Evolutionary conservation across 1,140 invertebrate species (phyloP).

Genomic region (Drosophila orena): DNA sequence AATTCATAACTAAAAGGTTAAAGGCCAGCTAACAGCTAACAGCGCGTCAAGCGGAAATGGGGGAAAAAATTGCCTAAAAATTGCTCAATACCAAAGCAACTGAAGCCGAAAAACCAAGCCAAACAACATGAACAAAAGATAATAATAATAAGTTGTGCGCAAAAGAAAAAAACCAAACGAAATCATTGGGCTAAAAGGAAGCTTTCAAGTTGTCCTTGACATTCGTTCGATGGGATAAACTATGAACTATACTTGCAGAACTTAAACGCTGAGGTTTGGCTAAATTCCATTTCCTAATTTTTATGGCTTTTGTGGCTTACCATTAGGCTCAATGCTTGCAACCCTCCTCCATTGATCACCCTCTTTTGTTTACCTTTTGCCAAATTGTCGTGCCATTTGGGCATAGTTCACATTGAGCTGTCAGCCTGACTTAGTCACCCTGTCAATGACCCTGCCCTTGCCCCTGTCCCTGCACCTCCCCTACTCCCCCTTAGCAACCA

Average conservation of each 20-base stretch:
- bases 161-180: not conserved
- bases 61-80: slow-evolving; percentile 29
- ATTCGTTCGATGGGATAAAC: not conserved
- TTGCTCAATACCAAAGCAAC: slow-evolving; percentile 30
- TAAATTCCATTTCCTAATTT: not conserved
- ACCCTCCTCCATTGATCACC: not conserved
- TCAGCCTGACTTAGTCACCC: slow-evolving; percentile 34
- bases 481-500: not conserved
- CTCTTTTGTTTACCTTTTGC: slow-evolving; percentile 17
- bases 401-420: slow-evolving; percentile 58
- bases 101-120: slow-evolving; percentile 7
- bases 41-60: slow-evolving; percentile 43
- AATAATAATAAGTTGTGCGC: not conserved
- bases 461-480: slow-evolving; percentile 1
- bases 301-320: slow-evolving; percentile 2
- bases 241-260: not conserved
- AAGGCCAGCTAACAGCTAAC: slow-evolving; percentile 27
- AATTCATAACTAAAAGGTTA: slow-evolving; percentile 36
- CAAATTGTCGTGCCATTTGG: slow-evolving; percentile 43
- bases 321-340: not conserved
- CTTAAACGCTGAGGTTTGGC: not conserved
- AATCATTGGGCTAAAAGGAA: slow-evolving; percentile 10
- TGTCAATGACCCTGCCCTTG: slow-evolving; percentile 33
- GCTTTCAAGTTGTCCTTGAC: slow-evolving; percentile 20
- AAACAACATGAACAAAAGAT: slow-evolving; percentile 4